phyloP scores from a whole-genome alignment of 2,113 vertebrate genomes.

The Rhabdomys dilectus region DNA sequence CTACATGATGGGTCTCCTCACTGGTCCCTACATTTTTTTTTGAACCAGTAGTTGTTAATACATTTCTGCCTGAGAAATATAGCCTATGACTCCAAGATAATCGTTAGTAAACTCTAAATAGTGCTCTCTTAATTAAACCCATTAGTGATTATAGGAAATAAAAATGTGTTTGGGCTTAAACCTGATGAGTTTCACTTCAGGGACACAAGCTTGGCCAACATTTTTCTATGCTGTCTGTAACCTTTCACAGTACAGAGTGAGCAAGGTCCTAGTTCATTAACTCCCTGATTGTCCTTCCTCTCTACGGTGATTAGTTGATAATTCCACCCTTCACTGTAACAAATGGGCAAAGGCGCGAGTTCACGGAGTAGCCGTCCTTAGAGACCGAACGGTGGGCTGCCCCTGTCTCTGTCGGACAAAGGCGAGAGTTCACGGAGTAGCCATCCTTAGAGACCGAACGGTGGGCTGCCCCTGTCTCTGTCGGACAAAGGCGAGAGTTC shows the following conservation, averaged over 20 bases:
- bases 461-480: background rate
- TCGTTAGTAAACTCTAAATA: conserved; percentile 19
- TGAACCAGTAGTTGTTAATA: conserved; percentile 11
- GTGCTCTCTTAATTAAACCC: conserved; percentile 30
- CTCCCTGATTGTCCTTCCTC: conserved; percentile 48
- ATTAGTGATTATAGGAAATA: conserved; percentile 19
- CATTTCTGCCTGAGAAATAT: conserved; percentile 30
- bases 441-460: background rate
- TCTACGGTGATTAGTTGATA: background rate
- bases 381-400: background rate
- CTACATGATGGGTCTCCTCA: background rate
- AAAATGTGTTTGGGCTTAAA: conserved; percentile 31
- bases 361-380: background rate
- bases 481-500: background rate
- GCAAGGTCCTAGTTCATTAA: conserved; percentile 40
- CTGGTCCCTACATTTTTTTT: background rate
- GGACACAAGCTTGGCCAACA: background rate
- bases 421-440: conserved; percentile 17
- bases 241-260: conserved; percentile 50
- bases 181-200: background rate
- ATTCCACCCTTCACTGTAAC: conserved; percentile 19
- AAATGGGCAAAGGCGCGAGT: background rate
- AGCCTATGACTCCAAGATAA: background rate
- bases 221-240: conserved; percentile 47
- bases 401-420: background rate